phyloP scores from a whole-genome alignment of 2,797 vertebrate genomes.

The Oreochromis grahami region DNA sequence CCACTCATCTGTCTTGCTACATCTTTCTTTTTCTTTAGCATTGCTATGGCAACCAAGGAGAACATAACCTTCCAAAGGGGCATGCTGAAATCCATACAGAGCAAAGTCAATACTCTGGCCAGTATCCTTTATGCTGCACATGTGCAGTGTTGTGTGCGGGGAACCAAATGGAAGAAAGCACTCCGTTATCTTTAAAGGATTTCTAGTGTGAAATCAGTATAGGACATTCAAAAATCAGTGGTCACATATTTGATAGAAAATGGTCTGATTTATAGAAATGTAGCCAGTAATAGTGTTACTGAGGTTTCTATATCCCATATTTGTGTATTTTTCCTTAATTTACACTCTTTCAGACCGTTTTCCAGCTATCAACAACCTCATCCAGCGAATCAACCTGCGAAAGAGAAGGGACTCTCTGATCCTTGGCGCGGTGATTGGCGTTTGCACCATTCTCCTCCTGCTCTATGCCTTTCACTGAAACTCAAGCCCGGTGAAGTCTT shows the following conservation, averaged over 20 bases:
- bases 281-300: background rate
- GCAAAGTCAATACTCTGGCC: slow-evolving; percentile 97
- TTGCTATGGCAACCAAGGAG: slow-evolving; percentile 99
- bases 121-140: slow-evolving; percentile 86
- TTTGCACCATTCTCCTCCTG: slow-evolving; percentile 93
- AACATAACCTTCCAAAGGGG: slow-evolving; percentile 98
- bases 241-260: background rate
- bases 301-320: background rate
- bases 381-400: slow-evolving; percentile 95
- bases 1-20: background rate
- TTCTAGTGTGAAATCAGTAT: background rate
- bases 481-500: slow-evolving; percentile 45
- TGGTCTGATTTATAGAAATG: background rate
- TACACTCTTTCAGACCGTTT: slow-evolving; percentile 83
- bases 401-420: slow-evolving; percentile 96
- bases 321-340: slow-evolving; percentile 42
- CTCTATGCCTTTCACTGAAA: slow-evolving; percentile 95
- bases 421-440: slow-evolving; percentile 85
- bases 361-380: slow-evolving; percentile 95
- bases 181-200: background rate
- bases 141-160: background rate
- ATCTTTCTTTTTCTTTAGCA: slow-evolving; percentile 72
- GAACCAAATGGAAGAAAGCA: background rate
- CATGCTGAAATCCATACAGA: slow-evolving; percentile 94
- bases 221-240: background rate